These are phyloP conservation scores for Setipinna tenuifilis DNA, from an alignment of 2,797 vertebrate genomes.

Conservation along the genomic window DNA sequence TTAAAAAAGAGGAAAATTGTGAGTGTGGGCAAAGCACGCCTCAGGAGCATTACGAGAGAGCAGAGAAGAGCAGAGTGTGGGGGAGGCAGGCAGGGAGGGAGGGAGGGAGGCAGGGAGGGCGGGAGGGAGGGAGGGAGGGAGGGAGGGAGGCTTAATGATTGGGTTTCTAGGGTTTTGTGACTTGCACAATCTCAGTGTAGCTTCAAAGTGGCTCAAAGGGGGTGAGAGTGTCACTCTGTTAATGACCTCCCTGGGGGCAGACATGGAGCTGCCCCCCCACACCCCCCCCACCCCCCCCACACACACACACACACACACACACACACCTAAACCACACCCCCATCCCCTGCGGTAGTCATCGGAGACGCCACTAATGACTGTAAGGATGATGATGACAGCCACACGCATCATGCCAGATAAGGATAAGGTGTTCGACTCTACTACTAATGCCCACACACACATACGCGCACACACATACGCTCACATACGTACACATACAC, in stretches of 20 bases:
- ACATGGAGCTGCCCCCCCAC: background rate
- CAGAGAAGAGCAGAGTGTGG: background rate
- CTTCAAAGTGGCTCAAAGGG: constrained; percentile 7
- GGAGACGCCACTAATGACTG: background rate
- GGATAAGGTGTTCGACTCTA: background rate
- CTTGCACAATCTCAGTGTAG: background rate
- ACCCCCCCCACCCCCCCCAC: too few species aligned
- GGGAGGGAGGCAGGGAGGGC: background rate
- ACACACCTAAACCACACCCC: background rate
- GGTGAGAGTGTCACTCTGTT: constrained; percentile 8
- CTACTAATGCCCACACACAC: background rate
- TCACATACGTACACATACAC: background rate
- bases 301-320: too few species aligned
- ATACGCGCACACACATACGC: background rate
- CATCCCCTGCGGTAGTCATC: background rate
- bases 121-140: too few species aligned
- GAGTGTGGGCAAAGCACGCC: background rate
- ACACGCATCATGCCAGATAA: background rate
- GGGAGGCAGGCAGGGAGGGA: background rate
- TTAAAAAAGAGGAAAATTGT: background rate
- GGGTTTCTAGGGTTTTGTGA: background rate
- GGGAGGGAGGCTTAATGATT: background rate
- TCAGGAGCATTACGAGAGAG: background rate
- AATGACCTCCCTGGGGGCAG: background rate
- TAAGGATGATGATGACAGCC: background rate